These are phyloP conservation scores for Hypothenemus hampei DNA, from an alignment of 1,140 invertebrate genomes.

Conservation along the genomic window DNA sequence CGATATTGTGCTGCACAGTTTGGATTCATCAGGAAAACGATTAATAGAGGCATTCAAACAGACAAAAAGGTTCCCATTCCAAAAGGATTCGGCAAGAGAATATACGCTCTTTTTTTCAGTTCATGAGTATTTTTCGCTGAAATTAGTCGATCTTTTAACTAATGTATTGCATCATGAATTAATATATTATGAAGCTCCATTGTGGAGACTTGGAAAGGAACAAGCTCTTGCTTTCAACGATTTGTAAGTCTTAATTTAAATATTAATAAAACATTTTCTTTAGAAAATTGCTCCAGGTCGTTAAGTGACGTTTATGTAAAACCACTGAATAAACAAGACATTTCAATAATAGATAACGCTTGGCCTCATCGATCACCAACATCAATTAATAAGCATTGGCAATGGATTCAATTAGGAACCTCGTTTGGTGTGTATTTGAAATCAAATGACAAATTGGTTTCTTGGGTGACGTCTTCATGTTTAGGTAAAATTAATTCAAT, in stretches of 20 bases:
- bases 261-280: background rate
- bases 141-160: background rate
- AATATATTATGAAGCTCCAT: background rate
- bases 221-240: background rate
- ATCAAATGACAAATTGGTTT: background rate
- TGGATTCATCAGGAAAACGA: conserved; percentile 3
- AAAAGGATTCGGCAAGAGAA: background rate
- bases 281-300: background rate
- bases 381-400: background rate
- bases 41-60: background rate
- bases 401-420: background rate
- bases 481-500: conserved; percentile 1
- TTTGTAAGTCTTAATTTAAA: background rate
- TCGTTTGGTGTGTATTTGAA: background rate
- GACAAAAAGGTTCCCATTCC: background rate
- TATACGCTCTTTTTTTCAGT: background rate
- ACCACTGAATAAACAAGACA: background rate
- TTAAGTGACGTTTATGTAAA: background rate
- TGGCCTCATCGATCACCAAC: background rate
- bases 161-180: background rate
- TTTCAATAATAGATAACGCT: background rate
- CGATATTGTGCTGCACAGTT: conserved; percentile 1
- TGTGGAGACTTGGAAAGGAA: background rate
- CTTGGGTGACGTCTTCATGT: background rate
- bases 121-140: background rate